Base-by-base conservation (phyloP, 53 echinoderm and acorn worm species). In the Arbacia lixula region DNA sequence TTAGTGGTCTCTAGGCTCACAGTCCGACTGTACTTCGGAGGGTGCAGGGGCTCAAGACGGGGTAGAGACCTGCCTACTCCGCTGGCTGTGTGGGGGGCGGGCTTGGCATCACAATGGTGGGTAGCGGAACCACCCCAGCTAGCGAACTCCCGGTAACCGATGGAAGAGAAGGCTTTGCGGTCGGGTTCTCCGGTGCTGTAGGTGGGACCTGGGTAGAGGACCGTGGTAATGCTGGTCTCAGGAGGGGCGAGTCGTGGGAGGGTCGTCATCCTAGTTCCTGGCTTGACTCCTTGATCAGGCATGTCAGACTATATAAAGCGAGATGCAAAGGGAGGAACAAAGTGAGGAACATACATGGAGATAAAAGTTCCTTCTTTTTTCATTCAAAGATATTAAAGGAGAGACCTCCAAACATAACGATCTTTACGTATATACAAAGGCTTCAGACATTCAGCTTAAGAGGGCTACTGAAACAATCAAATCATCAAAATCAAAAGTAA, bases 1-100 rank as follows among this genome's bases (percentile, higher is more conserved):
- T 90, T 88, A 31, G 98, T 92, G 19, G 98, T 94, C 41, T 91
- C 91, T 6, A 97, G 68, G 27, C 75, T 85, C 25, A 97, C 90
- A 3, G 98, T 92, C 33, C 94, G 66, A 56, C 84, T 62, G 2
- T 56, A 60, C 60, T 74, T 76, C 6, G 85, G 88, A 19, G 98
- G 98, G 42, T 85, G 83, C 29, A 97, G 86, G 38, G 98, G 98
- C 69, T 95, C 89, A 9, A 90, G 75, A 5, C 92, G 79, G 9
- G 92, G 94, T 35, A 86, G 63, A 6, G 87, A 53, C 36, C 76
- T 33, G 1, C 74, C 74, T 31, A 65, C 42, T 27, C 57, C 85
- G 5, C 33, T 12, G 31, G 58, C 90, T 32, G 41, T 76, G 36
- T 88, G 89, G 36, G 60, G 67, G 30, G 33, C 42, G 20, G 53